phyloP scores from a whole-genome alignment of 2,113 vertebrate genomes.

The Mesoclemmys tuberculata region DNA sequence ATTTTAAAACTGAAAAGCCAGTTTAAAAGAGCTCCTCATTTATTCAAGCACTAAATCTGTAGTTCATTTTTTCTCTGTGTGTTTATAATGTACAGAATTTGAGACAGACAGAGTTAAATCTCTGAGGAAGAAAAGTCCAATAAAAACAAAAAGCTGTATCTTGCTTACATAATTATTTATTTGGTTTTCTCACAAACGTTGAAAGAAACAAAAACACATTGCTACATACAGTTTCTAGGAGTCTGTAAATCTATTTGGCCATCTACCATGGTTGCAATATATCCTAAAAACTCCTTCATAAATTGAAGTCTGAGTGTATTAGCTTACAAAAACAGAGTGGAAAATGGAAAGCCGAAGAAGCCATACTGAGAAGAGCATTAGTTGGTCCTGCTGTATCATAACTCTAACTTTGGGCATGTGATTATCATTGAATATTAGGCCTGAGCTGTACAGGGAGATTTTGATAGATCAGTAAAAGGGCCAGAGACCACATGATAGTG shows the following conservation, averaged over 20 bases:
- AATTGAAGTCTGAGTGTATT: background rate
- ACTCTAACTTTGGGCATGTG: constrained; percentile 15
- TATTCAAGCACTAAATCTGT: background rate
- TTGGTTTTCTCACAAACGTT: background rate
- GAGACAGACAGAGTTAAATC: background rate
- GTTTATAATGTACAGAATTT: constrained; percentile 13
- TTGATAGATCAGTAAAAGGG: no score
- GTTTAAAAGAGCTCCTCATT: background rate
- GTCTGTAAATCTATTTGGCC: background rate
- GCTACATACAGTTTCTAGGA: background rate
- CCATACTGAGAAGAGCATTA: background rate
- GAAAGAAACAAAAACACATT: background rate
- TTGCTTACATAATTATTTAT: background rate
- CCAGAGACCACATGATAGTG: no score
- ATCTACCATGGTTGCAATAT: background rate
- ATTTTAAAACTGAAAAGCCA: background rate
- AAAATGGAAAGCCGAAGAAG: background rate
- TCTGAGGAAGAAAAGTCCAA: background rate
- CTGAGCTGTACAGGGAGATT: background rate
- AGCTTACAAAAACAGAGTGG: background rate
- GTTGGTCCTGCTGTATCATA: constrained; percentile 1
- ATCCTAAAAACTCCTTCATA: background rate
- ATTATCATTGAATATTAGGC: background rate
- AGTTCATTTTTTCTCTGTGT: background rate
- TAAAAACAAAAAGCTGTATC: background rate